phyloP scores from a whole-genome alignment of 2,797 vertebrate species.

The Micrastur ruficollis region DNA sequence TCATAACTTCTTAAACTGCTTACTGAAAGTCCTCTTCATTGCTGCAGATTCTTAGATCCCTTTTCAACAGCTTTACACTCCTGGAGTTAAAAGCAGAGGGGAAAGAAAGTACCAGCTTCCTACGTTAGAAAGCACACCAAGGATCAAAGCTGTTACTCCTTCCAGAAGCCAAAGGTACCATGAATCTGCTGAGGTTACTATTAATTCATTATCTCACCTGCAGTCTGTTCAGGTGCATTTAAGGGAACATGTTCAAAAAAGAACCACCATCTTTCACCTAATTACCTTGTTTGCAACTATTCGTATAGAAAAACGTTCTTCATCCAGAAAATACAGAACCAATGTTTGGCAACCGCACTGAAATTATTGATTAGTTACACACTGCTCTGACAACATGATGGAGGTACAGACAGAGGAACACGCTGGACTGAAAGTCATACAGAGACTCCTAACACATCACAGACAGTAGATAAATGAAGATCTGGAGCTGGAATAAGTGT shows the following conservation, averaged over 20 bases:
- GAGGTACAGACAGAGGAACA: background rate
- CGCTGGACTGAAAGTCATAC: background rate
- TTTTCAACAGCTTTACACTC: background rate
- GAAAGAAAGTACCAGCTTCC: background rate
- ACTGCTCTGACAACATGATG: background rate
- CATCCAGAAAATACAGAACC: background rate
- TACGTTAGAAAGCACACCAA: background rate
- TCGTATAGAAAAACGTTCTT: background rate
- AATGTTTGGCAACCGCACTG: background rate
- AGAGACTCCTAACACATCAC: background rate
- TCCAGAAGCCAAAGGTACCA: background rate
- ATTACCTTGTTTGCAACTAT: background rate
- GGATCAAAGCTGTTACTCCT: background rate
- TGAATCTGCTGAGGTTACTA: background rate
- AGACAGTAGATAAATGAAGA: background rate
- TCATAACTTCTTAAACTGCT: background rate
- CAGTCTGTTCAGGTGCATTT: background rate
- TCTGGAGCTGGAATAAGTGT: background rate
- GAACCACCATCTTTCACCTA: background rate
- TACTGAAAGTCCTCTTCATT: background rate
- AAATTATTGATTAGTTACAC: background rate
- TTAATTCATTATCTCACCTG: background rate
- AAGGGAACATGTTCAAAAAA: background rate
- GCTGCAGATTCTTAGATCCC: background rate
- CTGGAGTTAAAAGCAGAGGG: background rate